Conservation (phyloP, 2,113 vertebrate species). For the Promerops cafer region DNA sequence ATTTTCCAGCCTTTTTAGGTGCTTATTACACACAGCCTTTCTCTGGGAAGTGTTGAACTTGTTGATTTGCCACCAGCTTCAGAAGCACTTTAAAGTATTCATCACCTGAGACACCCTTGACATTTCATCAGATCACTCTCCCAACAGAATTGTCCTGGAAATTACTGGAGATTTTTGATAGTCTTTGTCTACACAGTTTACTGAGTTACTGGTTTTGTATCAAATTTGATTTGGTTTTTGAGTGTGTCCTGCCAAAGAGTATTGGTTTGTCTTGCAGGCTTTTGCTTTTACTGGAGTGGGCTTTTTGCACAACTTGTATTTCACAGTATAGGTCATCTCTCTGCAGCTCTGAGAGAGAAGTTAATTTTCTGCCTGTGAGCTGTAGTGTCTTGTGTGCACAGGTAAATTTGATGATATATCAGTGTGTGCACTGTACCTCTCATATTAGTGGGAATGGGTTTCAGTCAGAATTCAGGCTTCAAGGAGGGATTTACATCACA, state of each 20-base stretch:
- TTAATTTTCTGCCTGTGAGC: not conserved
- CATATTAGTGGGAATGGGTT: not conserved
- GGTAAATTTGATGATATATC: not conserved
- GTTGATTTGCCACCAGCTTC: not conserved
- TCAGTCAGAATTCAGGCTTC: not conserved
- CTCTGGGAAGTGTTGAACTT: not conserved
- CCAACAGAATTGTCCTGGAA: not conserved
- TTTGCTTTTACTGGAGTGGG: not conserved
- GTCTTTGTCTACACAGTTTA: not conserved
- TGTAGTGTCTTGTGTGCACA: rapidly evolving
- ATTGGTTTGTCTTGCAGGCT: not conserved
- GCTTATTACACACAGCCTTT: not conserved
- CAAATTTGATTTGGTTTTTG: not conserved
- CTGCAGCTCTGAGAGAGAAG: not conserved
- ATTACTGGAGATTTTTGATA: not conserved
- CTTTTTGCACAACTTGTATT: not conserved
- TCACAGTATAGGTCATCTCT: not conserved
- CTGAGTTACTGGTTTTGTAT: not conserved
- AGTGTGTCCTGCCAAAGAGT: not conserved
- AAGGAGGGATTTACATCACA: not conserved
- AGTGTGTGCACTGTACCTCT: not conserved
- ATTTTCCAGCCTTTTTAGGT: not conserved
- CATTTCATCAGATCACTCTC: not conserved
- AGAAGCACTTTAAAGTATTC: not conserved
- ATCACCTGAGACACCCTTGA: not conserved